Evolutionary conservation across 2,797 vertebrate species (phyloP), one percentile per base, ranked within the genome.

Genomic region (Luscinia luscinia): DNA sequence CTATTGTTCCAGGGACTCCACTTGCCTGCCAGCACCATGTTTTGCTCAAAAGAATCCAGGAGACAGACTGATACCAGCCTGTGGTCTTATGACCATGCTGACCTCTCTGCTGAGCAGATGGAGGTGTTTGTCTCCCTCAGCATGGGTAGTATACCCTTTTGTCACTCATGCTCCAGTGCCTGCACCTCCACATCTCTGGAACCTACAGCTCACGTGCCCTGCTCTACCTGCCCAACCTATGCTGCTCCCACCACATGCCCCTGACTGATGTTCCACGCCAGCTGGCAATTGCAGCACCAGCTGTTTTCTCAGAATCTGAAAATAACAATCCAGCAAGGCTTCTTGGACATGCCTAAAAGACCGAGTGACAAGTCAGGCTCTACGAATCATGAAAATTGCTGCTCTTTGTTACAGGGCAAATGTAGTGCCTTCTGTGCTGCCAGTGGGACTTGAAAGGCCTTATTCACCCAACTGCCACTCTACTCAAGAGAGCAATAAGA

Each of bases 201-300:
- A n/a, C 24, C 30, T 8, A 1, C 1, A 4, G 51, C 17, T 66
- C 16, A 4, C 0, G 0, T 23, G 38, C 5, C 19, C 30, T 43
- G 61, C 15, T 40, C 55, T 64, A 15, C 30, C 52, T 62, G n/a
- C 51, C 64, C 62, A 40, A 4, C 17, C 36, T 27, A 7, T 0
- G 0, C 30, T 1, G 1, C 49, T 70, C 48, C 45, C 4, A 2
- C 40, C 6, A 1, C 0, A 0, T 0, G 0, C 13, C 2, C 3
- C 69, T 43, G n/a, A 19, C 3, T 12, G 40, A 23, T 48, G 34
- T 46, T 52, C 11, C 62, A 32, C 26, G 54, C 15, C 59, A 73
- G 43, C 57, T 77, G 21, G 23, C 43, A 19, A 57, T 82, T 55
- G 38, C 48, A 36, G 51, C 4, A 5, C 34, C 77, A 67, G 32